phyloP scores from a whole-genome alignment of 1,140 invertebrate species.

The Ruditapes philippinarum region DNA sequence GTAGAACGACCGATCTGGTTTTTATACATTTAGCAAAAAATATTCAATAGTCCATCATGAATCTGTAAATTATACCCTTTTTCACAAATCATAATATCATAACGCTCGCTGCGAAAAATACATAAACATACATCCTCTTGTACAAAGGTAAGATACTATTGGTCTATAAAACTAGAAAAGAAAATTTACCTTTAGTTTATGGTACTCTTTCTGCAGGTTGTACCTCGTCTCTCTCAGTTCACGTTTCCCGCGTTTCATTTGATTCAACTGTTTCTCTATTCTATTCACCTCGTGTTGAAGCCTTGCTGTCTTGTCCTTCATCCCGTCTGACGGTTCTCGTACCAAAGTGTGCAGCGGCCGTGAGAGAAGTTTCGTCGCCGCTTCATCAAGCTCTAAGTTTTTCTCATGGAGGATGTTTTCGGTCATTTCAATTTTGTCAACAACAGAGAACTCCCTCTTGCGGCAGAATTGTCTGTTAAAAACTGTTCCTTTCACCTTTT shows the following conservation, averaged over 20 bases:
- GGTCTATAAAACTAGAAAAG: too few relatives aligned
- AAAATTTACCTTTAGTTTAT: slow-evolving; percentile 57
- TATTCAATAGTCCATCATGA: too few relatives aligned
- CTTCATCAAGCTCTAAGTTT: slow-evolving; percentile 55
- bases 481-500: slow-evolving; percentile 44
- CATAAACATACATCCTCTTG: too few relatives aligned
- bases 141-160: too few relatives aligned
- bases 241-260: slow-evolving; percentile 41
- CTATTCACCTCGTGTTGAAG: slow-evolving; percentile 55
- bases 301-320: slow-evolving; percentile 26
- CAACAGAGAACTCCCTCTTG: slow-evolving; percentile 56
- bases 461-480: slow-evolving; percentile 41
- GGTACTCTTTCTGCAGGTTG: slow-evolving; percentile 60
- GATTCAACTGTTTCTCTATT: slow-evolving; percentile 28
- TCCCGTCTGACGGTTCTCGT: slow-evolving; percentile 47
- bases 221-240: slow-evolving; percentile 54
- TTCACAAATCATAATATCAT: too few relatives aligned
- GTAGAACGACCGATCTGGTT: too few relatives aligned
- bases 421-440: slow-evolving; percentile 57
- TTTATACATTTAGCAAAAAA: too few relatives aligned
- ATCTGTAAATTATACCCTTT: too few relatives aligned
- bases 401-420: slow-evolving; percentile 62
- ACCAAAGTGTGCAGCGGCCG: slow-evolving; percentile 54
- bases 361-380: slow-evolving; percentile 7
- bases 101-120: too few relatives aligned